A percentile compares a stretch with the other conserved stretches of the same genome.
These are phyloP conservation scores for Macrophya annulata DNA, from an alignment of 2,888 invertebrate genomes.

Conservation along the genomic window DNA sequence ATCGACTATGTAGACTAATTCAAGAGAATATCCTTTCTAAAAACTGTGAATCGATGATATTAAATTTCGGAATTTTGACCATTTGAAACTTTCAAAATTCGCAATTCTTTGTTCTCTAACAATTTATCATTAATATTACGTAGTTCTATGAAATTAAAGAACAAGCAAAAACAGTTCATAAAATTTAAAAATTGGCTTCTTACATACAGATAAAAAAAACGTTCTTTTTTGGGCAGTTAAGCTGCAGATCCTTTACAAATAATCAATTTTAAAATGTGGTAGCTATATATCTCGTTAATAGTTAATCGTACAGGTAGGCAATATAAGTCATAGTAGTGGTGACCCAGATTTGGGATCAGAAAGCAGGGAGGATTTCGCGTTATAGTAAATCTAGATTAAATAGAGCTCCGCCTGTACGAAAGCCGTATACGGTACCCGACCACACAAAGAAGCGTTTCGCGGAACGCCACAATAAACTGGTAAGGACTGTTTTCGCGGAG, in stretches of 20 bases:
- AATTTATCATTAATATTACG: too few relatives aligned
- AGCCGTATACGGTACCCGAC: background rate
- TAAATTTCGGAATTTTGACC: too few relatives aligned
- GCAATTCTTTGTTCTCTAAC: too few relatives aligned
- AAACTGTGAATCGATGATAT: too few relatives aligned
- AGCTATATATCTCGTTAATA: background rate
- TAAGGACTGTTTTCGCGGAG: background rate
- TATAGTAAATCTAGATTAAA: slow-evolving; percentile 48
- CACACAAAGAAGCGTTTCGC: slow-evolving; percentile 41
- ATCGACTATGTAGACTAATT: too few relatives aligned
- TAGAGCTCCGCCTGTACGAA: slow-evolving; percentile 25
- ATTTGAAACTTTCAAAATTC: too few relatives aligned
- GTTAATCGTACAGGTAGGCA: slow-evolving; percentile 17
- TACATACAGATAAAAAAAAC: background rate
- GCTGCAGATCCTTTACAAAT: background rate
- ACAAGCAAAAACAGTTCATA: background rate
- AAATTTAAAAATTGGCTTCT: background rate
- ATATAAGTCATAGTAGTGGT: background rate
- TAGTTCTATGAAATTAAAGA: background rate
- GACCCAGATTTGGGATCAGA: slow-evolving; percentile 6
- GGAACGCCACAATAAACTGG: slow-evolving; percentile 37
- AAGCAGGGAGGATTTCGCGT: slow-evolving; percentile 14
- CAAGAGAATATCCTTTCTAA: too few relatives aligned
- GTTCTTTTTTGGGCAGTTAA: background rate
- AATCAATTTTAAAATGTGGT: background rate